Evolutionary conservation across 1,140 invertebrate genomes (phyloP).

Genomic region (Drosophila insularis): DNA sequence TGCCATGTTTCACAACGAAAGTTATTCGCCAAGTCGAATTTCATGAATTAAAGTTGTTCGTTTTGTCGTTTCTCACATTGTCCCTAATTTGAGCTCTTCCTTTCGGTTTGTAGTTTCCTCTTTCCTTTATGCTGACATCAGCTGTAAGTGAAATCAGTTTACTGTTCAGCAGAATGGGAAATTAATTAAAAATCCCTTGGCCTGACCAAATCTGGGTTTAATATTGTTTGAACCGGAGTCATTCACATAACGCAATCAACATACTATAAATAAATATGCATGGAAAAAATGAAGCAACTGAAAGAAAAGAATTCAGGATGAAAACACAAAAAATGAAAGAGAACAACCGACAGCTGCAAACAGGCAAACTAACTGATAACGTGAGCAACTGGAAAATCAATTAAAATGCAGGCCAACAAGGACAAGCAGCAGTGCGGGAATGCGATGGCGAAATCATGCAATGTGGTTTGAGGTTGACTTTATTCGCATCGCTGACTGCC

Average conservation of each 20-base stretch:
- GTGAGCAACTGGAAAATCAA: constrained; percentile 75
- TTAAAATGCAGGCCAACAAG: constrained; percentile 61
- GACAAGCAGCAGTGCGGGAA: not conserved
- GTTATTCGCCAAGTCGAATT: too few species aligned
- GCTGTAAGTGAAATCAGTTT: not conserved
- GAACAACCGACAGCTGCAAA: constrained; percentile 45
- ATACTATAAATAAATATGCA: not conserved
- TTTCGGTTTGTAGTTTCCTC: too few species aligned
- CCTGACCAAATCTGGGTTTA: not conserved
- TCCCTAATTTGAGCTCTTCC: too few species aligned
- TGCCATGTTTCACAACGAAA: too few species aligned
- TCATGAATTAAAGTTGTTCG: too few species aligned
- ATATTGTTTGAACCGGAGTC: not conserved
- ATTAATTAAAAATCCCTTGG: constrained; percentile 36
- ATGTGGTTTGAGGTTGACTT: constrained; percentile 30
- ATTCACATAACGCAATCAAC: constrained; percentile 6
- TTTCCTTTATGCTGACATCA: constrained; percentile 8
- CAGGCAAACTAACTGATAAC: constrained; percentile 64
- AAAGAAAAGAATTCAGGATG: too few species aligned
- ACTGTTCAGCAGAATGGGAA: constrained; percentile 25
- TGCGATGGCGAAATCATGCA: not conserved
- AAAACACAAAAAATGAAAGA: not conserved
- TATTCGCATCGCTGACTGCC: constrained; percentile 29
- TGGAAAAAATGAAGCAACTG: too few species aligned
- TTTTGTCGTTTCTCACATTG: too few species aligned